Evolutionary conservation across 1,140 invertebrate genomes (phyloP), one percentile per base, ranked within the genome.

Genomic region (Hesperophylax magnus): DNA sequence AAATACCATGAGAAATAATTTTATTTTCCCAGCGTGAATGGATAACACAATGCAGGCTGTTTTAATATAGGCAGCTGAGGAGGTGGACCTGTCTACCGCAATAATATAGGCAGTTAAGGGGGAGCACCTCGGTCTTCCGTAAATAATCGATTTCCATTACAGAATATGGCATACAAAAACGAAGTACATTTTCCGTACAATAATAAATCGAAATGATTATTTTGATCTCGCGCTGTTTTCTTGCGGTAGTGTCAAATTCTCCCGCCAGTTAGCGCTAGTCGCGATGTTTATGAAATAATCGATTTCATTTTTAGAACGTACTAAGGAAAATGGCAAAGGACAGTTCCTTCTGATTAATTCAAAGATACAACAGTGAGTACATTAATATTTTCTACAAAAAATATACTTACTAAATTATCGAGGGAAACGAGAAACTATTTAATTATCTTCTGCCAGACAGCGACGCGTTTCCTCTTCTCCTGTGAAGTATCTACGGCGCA

Each of bases 381-480:
- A 75, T 65, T 18, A 80, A 54, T 56, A 80, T 63, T 79, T 22
- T 75, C 53, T 54, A 75, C 31, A 27, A 27, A 65, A 76, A 18
- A 54, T 53, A 61, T 54, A 80, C 78, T 80, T 80, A 75, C 71
- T 47, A 9, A 65, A 76, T 76, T 47, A 34, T 53, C 69, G 8
- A 52, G 31, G 14, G 31, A 27, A 72, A 53, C 1, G 18, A 72
- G 53, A 72, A 69, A 53, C 18, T 18, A 22, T 54, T 83, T 86
- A 86, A 84, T 84, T 84, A 79, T 87, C 87, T 88, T 87, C 88
- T 88, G 87, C 84, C 86, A 81, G 85, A 80, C 84, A 79, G 86
- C 88, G 88, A 87, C 86, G 87, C 82, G 84, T 87, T 87, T 89
- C 88, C 88, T 88, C 87, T 88, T 78, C 58, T 8, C 22, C 20